phyloP scores from a whole-genome alignment of 2,888 invertebrate species.

The Poecilobothrus nobilitatus region DNA sequence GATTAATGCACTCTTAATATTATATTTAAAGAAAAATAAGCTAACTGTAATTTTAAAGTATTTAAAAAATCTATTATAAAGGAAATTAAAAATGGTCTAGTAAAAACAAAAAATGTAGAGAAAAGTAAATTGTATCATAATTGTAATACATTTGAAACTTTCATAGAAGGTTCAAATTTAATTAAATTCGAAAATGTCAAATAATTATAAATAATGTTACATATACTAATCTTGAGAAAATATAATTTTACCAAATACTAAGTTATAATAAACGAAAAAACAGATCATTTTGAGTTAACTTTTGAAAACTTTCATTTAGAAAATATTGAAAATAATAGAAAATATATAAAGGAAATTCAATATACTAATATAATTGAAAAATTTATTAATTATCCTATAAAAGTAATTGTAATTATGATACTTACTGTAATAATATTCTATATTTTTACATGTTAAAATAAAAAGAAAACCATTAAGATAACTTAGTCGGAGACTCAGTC shows the following conservation, averaged over 20 bases:
- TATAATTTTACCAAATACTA: constrained; percentile 13
- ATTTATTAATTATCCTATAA: background rate
- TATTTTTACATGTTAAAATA: background rate
- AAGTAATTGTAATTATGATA: background rate
- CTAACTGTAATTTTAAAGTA: constrained; percentile 11
- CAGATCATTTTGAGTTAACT: constrained; percentile 13
- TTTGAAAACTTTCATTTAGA: constrained; percentile 15
- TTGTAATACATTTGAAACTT: background rate
- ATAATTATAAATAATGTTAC: constrained; percentile 12
- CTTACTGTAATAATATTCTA: background rate
- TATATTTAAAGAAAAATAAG: constrained; percentile 12
- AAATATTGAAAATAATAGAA: constrained; percentile 14
- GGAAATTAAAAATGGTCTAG: too few species aligned
- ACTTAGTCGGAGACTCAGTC: background rate
- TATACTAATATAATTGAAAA: background rate
- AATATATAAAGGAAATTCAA: constrained; percentile 10
- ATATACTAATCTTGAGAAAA: constrained; percentile 15
- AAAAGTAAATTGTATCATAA: background rate
- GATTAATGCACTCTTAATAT: constrained; percentile 13
- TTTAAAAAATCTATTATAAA: constrained; percentile 11
- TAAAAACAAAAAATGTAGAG: background rate
- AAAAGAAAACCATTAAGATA: background rate
- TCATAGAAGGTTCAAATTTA: constrained; percentile 10
- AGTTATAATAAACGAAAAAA: constrained; percentile 15
- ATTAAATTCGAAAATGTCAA: constrained; percentile 17